Conservation (phyloP, 2,113 vertebrate species). For the Eira barbara region DNA sequence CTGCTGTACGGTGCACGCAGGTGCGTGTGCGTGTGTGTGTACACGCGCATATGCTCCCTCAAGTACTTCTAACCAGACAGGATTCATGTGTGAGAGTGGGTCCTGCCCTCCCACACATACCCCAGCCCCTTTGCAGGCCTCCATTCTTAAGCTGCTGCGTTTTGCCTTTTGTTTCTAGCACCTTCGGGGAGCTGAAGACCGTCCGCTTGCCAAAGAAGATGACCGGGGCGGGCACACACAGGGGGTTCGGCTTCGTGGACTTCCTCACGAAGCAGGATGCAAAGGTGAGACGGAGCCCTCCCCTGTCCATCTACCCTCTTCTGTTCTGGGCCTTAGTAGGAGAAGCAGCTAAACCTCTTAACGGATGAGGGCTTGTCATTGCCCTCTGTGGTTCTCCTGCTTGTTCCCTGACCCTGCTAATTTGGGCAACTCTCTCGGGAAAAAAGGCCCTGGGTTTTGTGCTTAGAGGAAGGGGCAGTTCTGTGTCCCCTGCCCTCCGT, state of each 20-base stretch:
- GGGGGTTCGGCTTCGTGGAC: conserved; percentile 97
- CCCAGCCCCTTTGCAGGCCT: accelerated
- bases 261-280: conserved; percentile 97
- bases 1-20: accelerated
- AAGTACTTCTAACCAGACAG: not conserved
- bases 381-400: accelerated
- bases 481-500: not conserved
- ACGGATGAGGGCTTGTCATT: accelerated
- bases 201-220: conserved; percentile 95
- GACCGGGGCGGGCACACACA: conserved; percentile 88
- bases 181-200: conserved; percentile 96
- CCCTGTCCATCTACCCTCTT: accelerated
- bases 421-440: not conserved
- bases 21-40: not conserved
- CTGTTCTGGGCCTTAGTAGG: not conserved
- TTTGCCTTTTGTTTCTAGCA: conserved; percentile 80
- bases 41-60: accelerated
- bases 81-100: accelerated
- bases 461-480: not conserved
- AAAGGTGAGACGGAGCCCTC: conserved; percentile 86
- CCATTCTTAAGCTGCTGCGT: accelerated
- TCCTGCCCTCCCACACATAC: not conserved
- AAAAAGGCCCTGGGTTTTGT: not conserved
- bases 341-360: too few species aligned
- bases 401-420: not conserved